phyloP scores from a whole-genome alignment of 2,113 vertebrate species.

The Genyomyrus donnyi region DNA sequence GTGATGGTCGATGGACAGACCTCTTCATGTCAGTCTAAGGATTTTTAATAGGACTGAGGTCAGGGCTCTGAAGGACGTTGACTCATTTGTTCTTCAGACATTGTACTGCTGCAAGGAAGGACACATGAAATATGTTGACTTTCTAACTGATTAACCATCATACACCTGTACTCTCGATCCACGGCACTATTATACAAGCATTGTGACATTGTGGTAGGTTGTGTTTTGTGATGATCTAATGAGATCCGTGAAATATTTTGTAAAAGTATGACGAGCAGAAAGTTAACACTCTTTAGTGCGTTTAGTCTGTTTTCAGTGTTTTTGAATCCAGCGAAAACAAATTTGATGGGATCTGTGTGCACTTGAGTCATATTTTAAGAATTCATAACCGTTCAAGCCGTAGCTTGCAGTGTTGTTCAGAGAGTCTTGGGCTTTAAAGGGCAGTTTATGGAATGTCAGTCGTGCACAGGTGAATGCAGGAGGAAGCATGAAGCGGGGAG shows the following conservation, averaged over 20 bases:
- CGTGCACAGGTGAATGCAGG: too few relatives aligned
- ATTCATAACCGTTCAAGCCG: background rate
- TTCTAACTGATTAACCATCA: background rate
- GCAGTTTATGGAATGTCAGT: background rate
- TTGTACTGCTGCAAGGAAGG: background rate
- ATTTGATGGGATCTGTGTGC: background rate
- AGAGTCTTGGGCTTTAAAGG: background rate
- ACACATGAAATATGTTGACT: background rate
- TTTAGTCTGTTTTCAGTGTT: background rate
- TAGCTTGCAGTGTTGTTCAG: background rate
- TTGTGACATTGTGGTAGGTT: background rate
- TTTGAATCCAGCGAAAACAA: background rate
- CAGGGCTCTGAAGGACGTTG: background rate
- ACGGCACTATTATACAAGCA: background rate
- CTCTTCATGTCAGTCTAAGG: background rate
- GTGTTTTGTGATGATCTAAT: background rate
- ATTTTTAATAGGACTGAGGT: background rate
- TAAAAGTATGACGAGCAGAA: background rate
- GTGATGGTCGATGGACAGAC: background rate
- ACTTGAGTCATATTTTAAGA: conserved; percentile 4
- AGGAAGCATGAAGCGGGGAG: background rate
- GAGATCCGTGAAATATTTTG: background rate
- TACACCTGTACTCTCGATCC: background rate
- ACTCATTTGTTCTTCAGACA: background rate
- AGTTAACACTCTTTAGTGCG: background rate